A percentile compares a stretch with the other conserved stretches of the same genome.
Evolutionary conservation across 2,113 vertebrate genomes (phyloP).

Genomic region (Trachemys scripta): DNA sequence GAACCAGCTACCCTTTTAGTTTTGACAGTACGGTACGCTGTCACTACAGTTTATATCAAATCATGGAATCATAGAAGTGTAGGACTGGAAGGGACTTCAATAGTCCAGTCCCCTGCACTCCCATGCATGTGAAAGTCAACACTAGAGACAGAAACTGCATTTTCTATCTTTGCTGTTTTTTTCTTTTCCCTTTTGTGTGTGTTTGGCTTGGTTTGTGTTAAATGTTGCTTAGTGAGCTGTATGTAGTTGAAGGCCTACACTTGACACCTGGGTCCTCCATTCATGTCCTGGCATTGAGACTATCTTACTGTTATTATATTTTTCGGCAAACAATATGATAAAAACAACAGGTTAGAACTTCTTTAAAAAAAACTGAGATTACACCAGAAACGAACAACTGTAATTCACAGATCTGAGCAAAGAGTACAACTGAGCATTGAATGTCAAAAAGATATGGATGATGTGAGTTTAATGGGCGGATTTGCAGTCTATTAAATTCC

Average conservation of each 20-base stretch:
- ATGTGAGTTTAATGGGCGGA: conserved; percentile 13
- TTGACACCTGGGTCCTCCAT: neutral
- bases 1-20: neutral
- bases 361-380: conserved; percentile 46
- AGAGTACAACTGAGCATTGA: conserved; percentile 34
- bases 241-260: neutral
- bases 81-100: neutral
- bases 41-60: neutral
- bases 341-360: neutral
- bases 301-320: neutral
- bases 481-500: conserved; percentile 21
- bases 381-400: conserved; percentile 56
- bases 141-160: neutral
- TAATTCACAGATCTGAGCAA: conserved; percentile 39
- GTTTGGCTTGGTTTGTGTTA: neutral
- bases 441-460: conserved; percentile 30
- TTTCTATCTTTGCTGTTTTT: neutral
- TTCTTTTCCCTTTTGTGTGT: neutral
- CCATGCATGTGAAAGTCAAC: neutral
- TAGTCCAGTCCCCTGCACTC: neutral
- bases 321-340: neutral
- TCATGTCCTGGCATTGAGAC: neutral
- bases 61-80: neutral
- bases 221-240: neutral
- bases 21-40: neutral